Evolutionary conservation across 1,140 invertebrate species (phyloP), one percentile per base, ranked within the genome.

Genomic region (Atta colombica): DNA sequence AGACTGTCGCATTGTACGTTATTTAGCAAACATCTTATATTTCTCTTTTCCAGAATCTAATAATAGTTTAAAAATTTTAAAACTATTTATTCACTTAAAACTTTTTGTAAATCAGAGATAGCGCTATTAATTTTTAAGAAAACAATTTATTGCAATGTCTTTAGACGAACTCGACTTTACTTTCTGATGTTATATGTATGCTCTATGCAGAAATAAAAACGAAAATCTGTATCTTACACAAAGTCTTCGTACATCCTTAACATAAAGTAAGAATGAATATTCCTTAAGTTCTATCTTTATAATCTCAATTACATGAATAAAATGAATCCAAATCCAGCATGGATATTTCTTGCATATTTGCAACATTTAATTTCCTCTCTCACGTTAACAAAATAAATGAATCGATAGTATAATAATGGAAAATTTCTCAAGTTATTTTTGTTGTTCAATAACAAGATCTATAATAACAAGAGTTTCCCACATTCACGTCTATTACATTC

Each of bases 401-500:
- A 61, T 74, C 25, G 18, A 63, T 75, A 84, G 61, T 75, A 63
- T 8, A 66, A 35, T 60, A 72, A 72, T 61, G 12, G 66, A 71
- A 82, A 74, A 51, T 35, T 58, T n/a, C 2, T 12, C n/a, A 51
- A 61, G 14, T 82, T 82, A 35, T 28, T 31, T 84, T 61, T 74
- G 53, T 16, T 21, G 65, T 25, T 69, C 31, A 69, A 39, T 31
- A 75, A 74, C 25, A 75, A 61, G 69, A 75, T 51, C 55, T 84
- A 45, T 45, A 45, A 45, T 45, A 84, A 74, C 55, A 74, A 51
- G 69, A 84, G 8, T 84, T 81, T 53, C 21, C n/a, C 69, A 84
- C 39, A 84, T 75, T 61, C 58, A 84, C 10, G 10, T 84, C 53
- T 74, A 84, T 84, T 51, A 63, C 60, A 84, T 51, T 39, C 80